Evolutionary conservation across 1,140 invertebrate genomes (phyloP).

Genomic region (Amyelois transitella): DNA sequence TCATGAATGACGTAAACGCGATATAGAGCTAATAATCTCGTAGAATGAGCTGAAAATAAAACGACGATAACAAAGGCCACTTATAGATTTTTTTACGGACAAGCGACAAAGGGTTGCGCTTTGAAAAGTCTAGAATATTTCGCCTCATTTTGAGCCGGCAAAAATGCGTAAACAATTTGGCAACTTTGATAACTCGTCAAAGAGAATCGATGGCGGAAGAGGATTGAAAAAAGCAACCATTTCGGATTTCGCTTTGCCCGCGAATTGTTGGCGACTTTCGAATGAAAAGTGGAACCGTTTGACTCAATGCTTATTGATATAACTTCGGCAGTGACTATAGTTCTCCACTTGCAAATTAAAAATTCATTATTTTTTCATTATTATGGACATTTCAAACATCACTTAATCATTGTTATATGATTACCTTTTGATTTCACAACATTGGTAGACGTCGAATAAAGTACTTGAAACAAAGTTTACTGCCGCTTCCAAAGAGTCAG

Average conservation of each 20-base stretch:
- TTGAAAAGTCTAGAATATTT: not conserved
- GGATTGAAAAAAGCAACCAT: not conserved
- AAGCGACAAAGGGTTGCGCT: not conserved
- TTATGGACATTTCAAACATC: too few species aligned
- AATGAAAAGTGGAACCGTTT: too few species aligned
- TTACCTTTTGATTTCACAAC: too few species aligned
- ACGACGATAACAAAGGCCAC: not conserved
- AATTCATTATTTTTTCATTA: too few species aligned
- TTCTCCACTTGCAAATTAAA: too few species aligned
- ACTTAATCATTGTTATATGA: too few species aligned
- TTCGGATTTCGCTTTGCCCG: not conserved
- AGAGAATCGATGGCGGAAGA: not conserved
- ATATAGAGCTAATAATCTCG: not conserved
- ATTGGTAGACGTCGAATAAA: too few species aligned
- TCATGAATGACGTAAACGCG: not conserved
- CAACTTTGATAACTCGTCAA: not conserved
- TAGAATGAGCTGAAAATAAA: not conserved
- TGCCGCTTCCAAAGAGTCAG: too few species aligned
- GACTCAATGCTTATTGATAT: too few species aligned
- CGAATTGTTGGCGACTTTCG: not conserved
- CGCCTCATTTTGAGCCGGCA: not conserved
- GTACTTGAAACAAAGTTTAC: too few species aligned
- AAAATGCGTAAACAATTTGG: not conserved
- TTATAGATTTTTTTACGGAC: not conserved
- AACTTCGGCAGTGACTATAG: too few species aligned